Evolutionary conservation across 1,140 invertebrate genomes (phyloP).

Genomic region (Oncopodura yosiiana): DNA sequence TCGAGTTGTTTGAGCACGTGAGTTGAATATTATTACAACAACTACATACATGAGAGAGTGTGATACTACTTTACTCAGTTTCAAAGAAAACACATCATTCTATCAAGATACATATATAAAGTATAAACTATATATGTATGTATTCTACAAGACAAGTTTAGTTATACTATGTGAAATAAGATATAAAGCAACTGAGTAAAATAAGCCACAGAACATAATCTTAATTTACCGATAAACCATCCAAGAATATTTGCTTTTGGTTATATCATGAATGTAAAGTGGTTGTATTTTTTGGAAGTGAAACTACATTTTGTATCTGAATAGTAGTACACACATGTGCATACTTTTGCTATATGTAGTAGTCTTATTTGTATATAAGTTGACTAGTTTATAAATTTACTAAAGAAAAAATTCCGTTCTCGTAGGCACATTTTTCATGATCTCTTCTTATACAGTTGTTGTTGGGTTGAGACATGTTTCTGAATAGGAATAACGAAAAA

Average conservation of each 20-base stretch:
- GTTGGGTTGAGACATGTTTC: background rate
- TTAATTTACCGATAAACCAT: conserved; percentile 24
- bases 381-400: too few relatives aligned
- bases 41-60: background rate
- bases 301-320: too few relatives aligned
- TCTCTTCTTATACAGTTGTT: background rate
- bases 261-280: background rate
- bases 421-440: conserved; percentile 21
- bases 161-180: conserved; percentile 8
- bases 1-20: conserved; percentile 4
- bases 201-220: conserved; percentile 15
- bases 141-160: background rate
- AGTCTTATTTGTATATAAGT: too few relatives aligned
- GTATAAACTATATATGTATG: conserved; percentile 1
- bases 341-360: too few relatives aligned
- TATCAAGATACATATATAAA: conserved; percentile 1
- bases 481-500: conserved; percentile 14
- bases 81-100: background rate
- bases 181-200: conserved; percentile 3
- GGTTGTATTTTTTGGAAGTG: too few relatives aligned
- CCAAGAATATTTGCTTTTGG: conserved; percentile 6
- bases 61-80: background rate
- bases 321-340: too few relatives aligned
- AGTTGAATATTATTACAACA: conserved; percentile 2
- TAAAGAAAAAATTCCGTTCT: conserved; percentile 17